phyloP scores from a whole-genome alignment of 1,140 invertebrate genomes.

The Harlomillsia oculata region DNA sequence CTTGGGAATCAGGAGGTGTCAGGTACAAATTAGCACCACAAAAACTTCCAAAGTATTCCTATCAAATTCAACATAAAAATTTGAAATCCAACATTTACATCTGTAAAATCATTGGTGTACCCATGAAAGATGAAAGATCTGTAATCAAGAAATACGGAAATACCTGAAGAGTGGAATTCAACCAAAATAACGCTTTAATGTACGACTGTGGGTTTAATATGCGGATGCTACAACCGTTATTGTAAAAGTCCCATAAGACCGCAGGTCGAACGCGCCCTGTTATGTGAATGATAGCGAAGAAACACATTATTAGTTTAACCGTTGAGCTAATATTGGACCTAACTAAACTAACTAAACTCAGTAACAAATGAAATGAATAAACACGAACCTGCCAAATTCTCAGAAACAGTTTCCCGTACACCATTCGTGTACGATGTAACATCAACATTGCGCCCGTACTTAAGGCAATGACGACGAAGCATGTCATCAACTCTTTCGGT shows the following conservation, averaged over 20 bases:
- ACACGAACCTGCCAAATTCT: slow-evolving; percentile 12
- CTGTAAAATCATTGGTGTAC: too few species aligned
- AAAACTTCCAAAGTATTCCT: slow-evolving; percentile 82
- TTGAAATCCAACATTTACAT: background rate
- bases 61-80: background rate
- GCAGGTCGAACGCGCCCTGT: slow-evolving; percentile 52
- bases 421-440: slow-evolving; percentile 74
- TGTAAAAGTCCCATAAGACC: slow-evolving; percentile 82
- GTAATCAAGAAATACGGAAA: background rate
- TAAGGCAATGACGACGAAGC: slow-evolving; percentile 53
- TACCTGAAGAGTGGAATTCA: slow-evolving; percentile 63
- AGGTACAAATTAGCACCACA: slow-evolving; percentile 92
- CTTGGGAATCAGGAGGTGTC: slow-evolving; percentile 89
- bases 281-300: too few species aligned
- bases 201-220: slow-evolving; percentile 91
- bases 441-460: slow-evolving; percentile 80
- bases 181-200: slow-evolving; percentile 49
- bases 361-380: background rate
- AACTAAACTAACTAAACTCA: background rate
- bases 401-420: slow-evolving; percentile 60
- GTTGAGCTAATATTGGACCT: background rate
- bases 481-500: slow-evolving; percentile 66
- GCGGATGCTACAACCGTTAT: slow-evolving; percentile 80
- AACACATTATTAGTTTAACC: background rate
- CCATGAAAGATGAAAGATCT: too few species aligned